Base-by-base conservation (phyloP, 1,140 invertebrate genomes). In the Temnothorax curvispinosus region DNA sequence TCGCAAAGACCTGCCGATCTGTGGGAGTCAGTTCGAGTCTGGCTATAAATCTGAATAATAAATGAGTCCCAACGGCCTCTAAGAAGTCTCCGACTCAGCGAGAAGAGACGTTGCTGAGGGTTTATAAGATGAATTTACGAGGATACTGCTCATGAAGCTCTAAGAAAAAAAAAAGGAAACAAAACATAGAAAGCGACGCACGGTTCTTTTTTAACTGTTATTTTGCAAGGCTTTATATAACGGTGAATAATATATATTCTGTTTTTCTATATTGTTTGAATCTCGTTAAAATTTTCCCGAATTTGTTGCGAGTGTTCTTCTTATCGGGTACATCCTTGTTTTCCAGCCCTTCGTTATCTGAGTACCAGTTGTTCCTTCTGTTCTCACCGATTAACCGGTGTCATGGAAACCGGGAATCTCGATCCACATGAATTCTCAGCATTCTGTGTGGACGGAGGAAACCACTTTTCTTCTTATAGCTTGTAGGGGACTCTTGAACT, bases 1-100 rank as follows among this genome's bases (percentile, higher is more conserved):
- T 87, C 84, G 93, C 94, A 95, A 94, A 94, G 93, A 94, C 93
- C 94, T 94, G 94, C 94, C 94, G 95, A 95, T 95, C 94, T 95
- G 94, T 94, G 93, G 93, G 93, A 95, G 94, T 94, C 93, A 94
- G 93, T 89, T 91, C 92, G 92, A 94, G 92, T 92, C 92, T 90
- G 93, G 93, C 95, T 95, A 95, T 95, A 95, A 95, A 95, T 95
- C 95, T 95, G 94, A 95, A 95, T 95, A 95, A 95, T 95, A 95
- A 95, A 95, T 94, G 95, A 95, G 92, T 93, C 92, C 92, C 94
- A 92, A 95, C 94, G 94, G 94, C 94, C 94, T 95, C 93, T 95
- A 95, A 95, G 95, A 95, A 95, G 94, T 95, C 92, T 94, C 94
- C 94, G 94, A 92, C 92, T 93, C 92, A 93, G 90, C 89, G 89